Percentiles rank a stretch among this genome's conserved stretches.
Evolutionary conservation across 2,888 invertebrate species (phyloP).

Genomic region (Chorisops tibialis): DNA sequence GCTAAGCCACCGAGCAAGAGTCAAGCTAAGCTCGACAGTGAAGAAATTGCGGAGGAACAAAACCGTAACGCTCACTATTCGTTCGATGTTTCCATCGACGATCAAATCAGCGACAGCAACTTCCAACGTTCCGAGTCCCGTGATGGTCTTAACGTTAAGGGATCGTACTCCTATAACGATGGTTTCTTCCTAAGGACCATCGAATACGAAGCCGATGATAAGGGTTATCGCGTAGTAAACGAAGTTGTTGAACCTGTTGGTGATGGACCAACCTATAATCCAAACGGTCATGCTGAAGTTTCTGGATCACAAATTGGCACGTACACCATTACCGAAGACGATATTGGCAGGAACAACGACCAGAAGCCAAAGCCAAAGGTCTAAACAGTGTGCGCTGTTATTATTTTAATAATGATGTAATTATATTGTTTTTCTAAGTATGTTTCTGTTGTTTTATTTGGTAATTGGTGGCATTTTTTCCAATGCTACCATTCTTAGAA

Average conservation of each 20-base stretch:
- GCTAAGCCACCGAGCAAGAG: slow-evolving; percentile 1
- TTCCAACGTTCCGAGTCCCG: slow-evolving; percentile 50
- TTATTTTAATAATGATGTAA: slow-evolving; percentile 3
- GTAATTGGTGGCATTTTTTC: too few species aligned
- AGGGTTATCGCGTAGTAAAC: slow-evolving; percentile 60
- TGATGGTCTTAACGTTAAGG: slow-evolving; percentile 49
- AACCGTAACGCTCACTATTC: slow-evolving; percentile 53
- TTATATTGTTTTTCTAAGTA: slow-evolving; percentile 4
- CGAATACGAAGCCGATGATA: slow-evolving; percentile 60
- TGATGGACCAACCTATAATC: slow-evolving; percentile 53
- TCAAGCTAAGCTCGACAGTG: slow-evolving; percentile 31
- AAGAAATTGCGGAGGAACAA: slow-evolving; percentile 42
- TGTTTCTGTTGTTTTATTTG: not conserved
- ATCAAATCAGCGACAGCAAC: slow-evolving; percentile 53
- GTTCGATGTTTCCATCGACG: slow-evolving; percentile 51
- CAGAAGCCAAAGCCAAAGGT: slow-evolving; percentile 12
- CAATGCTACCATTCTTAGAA: too few species aligned
- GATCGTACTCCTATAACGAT: slow-evolving; percentile 60
- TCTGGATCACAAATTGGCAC: slow-evolving; percentile 50
- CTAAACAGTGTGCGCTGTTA: not conserved
- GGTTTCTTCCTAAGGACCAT: slow-evolving; percentile 58
- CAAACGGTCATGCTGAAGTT: slow-evolving; percentile 53
- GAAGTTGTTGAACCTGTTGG: slow-evolving; percentile 54
- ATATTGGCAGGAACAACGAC: slow-evolving; percentile 33
- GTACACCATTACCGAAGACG: slow-evolving; percentile 52